Evolutionary conservation across 2,113 vertebrate species (phyloP).

Genomic region (Potamarius usumacintae): DNA sequence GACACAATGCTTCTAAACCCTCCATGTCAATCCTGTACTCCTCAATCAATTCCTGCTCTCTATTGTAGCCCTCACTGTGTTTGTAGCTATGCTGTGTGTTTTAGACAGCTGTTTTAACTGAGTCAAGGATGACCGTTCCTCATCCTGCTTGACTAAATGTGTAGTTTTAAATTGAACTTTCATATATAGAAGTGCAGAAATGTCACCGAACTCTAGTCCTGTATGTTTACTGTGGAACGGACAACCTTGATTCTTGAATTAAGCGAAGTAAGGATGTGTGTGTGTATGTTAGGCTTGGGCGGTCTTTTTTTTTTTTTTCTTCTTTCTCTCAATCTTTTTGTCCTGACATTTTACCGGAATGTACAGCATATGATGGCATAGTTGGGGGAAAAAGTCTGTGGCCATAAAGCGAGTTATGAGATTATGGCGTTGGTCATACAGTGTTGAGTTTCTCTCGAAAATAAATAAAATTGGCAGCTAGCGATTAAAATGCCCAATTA

Average conservation of each 20-base stretch:
- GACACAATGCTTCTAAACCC: conserved; percentile 70
- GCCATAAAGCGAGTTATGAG: too few species aligned
- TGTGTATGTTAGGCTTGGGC: background rate
- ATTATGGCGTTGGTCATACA: too few species aligned
- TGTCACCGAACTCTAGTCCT: background rate
- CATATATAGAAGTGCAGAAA: background rate
- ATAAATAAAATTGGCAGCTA: too few species aligned
- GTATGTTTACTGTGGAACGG: conserved; percentile 6
- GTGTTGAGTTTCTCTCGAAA: too few species aligned
- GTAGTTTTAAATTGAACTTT: background rate
- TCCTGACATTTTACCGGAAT: too few species aligned
- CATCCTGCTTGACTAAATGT: background rate
- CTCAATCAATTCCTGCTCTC: conserved; percentile 18
- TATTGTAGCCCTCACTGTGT: conserved; percentile 24
- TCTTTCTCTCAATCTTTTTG: too few species aligned
- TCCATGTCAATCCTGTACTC: conserved; percentile 5
- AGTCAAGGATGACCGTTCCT: conserved; percentile 28
- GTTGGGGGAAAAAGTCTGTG: too few species aligned
- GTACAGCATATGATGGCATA: too few species aligned
- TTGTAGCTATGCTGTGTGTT: conserved; percentile 18
- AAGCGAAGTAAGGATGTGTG: background rate
- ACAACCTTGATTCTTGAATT: conserved; percentile 22
- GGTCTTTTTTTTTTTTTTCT: too few species aligned
- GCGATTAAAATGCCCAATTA: too few species aligned
- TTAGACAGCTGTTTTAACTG: background rate